Conservation (phyloP, 1,140 invertebrate genomes). For the Drosophila kohkoa region DNA sequence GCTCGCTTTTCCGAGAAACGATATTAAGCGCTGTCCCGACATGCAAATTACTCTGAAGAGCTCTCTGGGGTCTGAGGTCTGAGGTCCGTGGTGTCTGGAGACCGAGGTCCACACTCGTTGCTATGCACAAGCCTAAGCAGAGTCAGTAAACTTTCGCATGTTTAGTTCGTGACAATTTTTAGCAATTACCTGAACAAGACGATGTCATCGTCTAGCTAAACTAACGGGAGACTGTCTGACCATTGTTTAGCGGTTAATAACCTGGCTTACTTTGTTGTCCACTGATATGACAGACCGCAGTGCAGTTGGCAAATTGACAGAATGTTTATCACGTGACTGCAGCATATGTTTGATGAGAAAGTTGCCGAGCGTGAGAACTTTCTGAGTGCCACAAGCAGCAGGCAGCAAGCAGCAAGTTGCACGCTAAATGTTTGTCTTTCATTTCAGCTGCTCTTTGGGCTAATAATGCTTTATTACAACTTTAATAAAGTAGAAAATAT, state of each 20-base stretch:
- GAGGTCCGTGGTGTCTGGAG: conserved; percentile 12
- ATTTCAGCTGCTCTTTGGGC: background rate
- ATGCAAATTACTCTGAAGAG: conserved; percentile 57
- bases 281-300: conserved; percentile 7
- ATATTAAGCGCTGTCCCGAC: too few relatives aligned
- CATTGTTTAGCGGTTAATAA: conserved; percentile 76
- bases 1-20: too few relatives aligned
- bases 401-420: background rate
- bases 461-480: background rate
- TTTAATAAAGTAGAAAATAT: background rate
- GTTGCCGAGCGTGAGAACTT: conserved; percentile 13
- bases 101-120: conserved; percentile 15
- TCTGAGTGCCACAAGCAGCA: background rate
- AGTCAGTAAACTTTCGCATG: conserved; percentile 71
- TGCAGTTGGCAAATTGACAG: conserved; percentile 39
- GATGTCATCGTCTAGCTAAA: conserved; percentile 41
- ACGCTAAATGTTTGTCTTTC: conserved; percentile 2
- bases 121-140: conserved; percentile 44
- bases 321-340: conserved; percentile 16
- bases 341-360: conserved; percentile 18
- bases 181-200: conserved; percentile 61
- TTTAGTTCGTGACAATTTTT: conserved; percentile 77
- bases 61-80: conserved; percentile 33
- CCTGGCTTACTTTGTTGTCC: conserved; percentile 20
- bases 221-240: conserved; percentile 38